phyloP scores from a whole-genome alignment of 2,113 vertebrate species.

The Zapornia atra region DNA sequence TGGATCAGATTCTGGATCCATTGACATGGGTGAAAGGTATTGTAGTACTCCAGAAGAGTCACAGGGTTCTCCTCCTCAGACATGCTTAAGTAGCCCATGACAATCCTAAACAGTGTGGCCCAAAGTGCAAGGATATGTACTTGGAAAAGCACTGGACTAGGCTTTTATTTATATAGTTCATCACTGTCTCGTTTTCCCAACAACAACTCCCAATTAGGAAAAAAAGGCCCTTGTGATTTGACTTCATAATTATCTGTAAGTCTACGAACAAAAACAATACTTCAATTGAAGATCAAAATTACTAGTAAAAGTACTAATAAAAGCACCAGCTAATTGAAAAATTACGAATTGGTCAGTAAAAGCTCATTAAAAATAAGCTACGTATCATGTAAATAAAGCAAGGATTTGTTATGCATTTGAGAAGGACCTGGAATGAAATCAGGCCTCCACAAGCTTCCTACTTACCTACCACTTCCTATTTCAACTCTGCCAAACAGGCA shows the following conservation, averaged over 20 bases:
- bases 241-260: background rate
- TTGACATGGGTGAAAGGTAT: background rate
- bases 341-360: background rate
- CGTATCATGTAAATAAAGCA: background rate
- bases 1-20: background rate
- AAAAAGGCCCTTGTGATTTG: background rate
- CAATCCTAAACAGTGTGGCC: background rate
- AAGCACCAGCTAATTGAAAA: background rate
- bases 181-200: background rate
- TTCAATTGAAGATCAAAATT: background rate
- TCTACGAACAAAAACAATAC: background rate
- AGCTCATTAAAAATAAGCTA: background rate
- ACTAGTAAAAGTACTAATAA: background rate
- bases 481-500: background rate
- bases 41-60: background rate
- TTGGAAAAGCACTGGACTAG: background rate
- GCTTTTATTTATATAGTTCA: background rate
- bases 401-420: background rate
- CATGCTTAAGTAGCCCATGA: background rate
- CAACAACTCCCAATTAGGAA: background rate
- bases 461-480: background rate
- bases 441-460: background rate
- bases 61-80: background rate
- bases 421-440: background rate
- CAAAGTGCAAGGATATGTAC: background rate